Evolutionary conservation across 2,113 vertebrate species (phyloP).

Genomic region (Otus sunia): DNA sequence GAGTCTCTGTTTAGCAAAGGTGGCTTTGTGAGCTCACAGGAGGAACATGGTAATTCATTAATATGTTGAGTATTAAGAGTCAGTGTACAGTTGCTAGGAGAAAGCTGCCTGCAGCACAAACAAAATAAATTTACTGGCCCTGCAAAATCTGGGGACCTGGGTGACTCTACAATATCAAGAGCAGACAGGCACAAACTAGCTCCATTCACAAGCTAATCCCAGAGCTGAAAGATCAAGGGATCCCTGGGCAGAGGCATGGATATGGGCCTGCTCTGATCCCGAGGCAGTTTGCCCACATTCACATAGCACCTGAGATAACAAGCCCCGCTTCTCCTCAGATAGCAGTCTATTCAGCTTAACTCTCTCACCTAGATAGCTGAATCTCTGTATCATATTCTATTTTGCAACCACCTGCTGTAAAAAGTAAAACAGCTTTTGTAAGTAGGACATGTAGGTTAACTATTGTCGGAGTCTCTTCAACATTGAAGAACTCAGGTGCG

Average conservation of each 20-base stretch:
- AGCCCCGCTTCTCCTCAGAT: background rate
- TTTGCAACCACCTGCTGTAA: background rate
- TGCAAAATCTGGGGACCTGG: background rate
- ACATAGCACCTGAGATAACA: background rate
- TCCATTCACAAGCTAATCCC: background rate
- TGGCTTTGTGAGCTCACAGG: slow-evolving; percentile 12
- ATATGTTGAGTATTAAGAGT: background rate
- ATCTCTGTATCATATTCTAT: background rate
- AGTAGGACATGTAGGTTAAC: background rate
- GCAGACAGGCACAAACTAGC: background rate
- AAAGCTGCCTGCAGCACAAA: background rate
- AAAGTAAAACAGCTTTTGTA: background rate
- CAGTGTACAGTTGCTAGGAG: background rate
- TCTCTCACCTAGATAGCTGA: background rate
- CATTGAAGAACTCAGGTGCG: background rate
- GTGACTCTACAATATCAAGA: background rate
- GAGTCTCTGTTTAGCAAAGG: slow-evolving; percentile 30
- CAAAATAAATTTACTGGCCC: background rate
- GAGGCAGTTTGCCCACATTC: background rate
- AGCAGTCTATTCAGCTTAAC: background rate
- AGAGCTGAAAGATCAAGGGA: background rate
- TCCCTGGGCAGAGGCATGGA: rapidly evolving
- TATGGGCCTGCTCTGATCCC: background rate
- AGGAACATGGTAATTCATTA: slow-evolving; percentile 16
- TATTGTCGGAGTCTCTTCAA: background rate